Evolutionary conservation across 2,888 invertebrate genomes (phyloP), one percentile per base, ranked within the genome.

Genomic region (Lamproptera curius): DNA sequence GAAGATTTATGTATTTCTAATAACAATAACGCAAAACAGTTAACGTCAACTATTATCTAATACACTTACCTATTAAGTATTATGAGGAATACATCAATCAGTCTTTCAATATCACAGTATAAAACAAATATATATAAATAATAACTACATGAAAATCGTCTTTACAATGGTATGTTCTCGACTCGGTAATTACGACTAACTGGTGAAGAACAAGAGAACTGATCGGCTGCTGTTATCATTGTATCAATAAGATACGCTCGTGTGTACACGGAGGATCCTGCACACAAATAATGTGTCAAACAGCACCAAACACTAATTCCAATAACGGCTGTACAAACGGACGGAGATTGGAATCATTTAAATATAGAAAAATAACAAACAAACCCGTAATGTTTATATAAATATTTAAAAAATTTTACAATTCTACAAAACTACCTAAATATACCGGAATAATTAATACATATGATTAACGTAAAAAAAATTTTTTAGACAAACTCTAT

Each of bases 181-280:
- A 28, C 23, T 59, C 51, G 58, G 59, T 53, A 58, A 61, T 59
- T 56, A 59, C 63, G 58, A 76, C 74, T 76, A 73, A 54, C 57
- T 40, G 52, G 53, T 42, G 36, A 50, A 50, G 59, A 57, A 54
- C 54, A 63, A 64, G 76, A 64, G 70, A 72, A 63, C 69, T 63
- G 63, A 65, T 70, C 67, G 67, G 67, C 63, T 50, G 49, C 58
- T 47, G 65, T 74, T 86, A 86, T 86, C 85, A 71, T 58, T 74
- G 67, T 76, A 73, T 76, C 76, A 86, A 85, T 84, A 84, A 80
- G 82, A 83, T 85, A 84, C 69, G 71, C 67, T 71, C 70, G 66
- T 75, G 72, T 72, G 65, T 68, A 67, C 65, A 69, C 66, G 74
- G 73, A 67, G 65, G 66, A 67, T 74, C 70, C 67, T 47, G 41